phyloP scores from a whole-genome alignment of 2,888 invertebrate genomes.

The Drosophila kuntzei region DNA sequence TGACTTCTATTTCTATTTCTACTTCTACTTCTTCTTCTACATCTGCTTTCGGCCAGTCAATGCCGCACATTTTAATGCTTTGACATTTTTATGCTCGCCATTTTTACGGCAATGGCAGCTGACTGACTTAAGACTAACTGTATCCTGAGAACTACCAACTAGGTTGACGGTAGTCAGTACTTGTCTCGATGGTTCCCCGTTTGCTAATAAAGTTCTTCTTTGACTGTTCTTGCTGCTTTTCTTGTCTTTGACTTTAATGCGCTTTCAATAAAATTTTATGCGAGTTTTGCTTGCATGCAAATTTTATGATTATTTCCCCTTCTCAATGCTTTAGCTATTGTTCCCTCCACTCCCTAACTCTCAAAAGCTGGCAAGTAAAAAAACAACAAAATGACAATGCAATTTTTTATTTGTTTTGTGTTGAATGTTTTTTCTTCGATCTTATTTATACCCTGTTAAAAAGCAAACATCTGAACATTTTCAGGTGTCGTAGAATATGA shows the following conservation, averaged over 20 bases:
- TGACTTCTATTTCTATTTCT: not conserved
- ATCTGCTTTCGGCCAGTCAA: slow-evolving; percentile 48
- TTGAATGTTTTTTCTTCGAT: slow-evolving; percentile 23
- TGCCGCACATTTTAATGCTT: slow-evolving; percentile 61
- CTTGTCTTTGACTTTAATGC: slow-evolving; percentile 79
- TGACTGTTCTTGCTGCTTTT: slow-evolving; percentile 50
- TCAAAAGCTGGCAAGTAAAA: slow-evolving; percentile 39
- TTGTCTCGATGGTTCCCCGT: slow-evolving; percentile 60
- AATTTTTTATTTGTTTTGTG: slow-evolving; percentile 50
- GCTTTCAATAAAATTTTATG: slow-evolving; percentile 79
- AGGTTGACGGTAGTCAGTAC: slow-evolving; percentile 13
- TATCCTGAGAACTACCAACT: slow-evolving; percentile 35
- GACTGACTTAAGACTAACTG: slow-evolving; percentile 74
- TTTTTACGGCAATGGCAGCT: slow-evolving; percentile 77
- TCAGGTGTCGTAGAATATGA: not conserved
- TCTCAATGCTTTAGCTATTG: not conserved
- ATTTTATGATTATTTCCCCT: slow-evolving; percentile 56
- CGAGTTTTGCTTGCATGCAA: slow-evolving; percentile 79
- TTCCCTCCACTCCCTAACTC: not conserved
- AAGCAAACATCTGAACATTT: not conserved
- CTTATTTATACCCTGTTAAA: slow-evolving; percentile 18
- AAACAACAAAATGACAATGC: slow-evolving; percentile 57
- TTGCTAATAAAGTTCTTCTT: slow-evolving; percentile 78
- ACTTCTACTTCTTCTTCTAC: slow-evolving; percentile 11
- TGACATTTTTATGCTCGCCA: slow-evolving; percentile 73